Evolutionary conservation across 2,888 invertebrate genomes (phyloP), one percentile per base, ranked within the genome.

Genomic region (Atherix ibis): DNA sequence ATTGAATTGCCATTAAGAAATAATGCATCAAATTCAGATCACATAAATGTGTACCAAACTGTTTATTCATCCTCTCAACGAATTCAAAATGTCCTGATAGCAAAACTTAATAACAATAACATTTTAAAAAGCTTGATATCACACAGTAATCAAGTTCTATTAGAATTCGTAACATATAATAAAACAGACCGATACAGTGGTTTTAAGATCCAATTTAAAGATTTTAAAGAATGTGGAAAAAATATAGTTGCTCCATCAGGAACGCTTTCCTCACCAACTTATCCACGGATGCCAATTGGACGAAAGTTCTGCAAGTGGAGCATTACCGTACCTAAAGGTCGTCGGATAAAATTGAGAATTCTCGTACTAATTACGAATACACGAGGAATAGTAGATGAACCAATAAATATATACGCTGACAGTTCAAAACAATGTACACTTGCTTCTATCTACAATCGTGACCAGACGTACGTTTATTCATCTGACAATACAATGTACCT

Each of bases 321-420:
- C n/a, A 75, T 81, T n/a, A 63, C 51, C 4, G 76, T 73, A 2
- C 73, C 75, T 1, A 56, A 60, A 46, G 76, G 76, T 1, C 66
- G 71, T 40, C 65, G 71, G 34, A 65, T 84, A 6, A 67, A 65
- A 13, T 47, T 80, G 1, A 65, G 68, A 31, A 57, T 82, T 33
- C 43, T 67, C n/a, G n/a, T n/a, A n/a, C 48, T 10, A 12, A 26
- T 26, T 12, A 26, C 26, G 5, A 10, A 5, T 5, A 13, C n/a
- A 26, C 10, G 5, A 13, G 26, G 12, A 12, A 13, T 8, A 26
- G 26, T 26, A 12, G n/a, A 13, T 12, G 5, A 6, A 10, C 22
- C 22, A 22, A 10, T 22, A 10, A 22, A 26, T 26, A n/a, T n/a
- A n/a, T n/a, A n/a, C n/a, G n/a, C 26, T 5, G n/a, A 26, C n/a